Conservation (phyloP, 2,888 invertebrate genomes). For the Stenurella melanura region DNA sequence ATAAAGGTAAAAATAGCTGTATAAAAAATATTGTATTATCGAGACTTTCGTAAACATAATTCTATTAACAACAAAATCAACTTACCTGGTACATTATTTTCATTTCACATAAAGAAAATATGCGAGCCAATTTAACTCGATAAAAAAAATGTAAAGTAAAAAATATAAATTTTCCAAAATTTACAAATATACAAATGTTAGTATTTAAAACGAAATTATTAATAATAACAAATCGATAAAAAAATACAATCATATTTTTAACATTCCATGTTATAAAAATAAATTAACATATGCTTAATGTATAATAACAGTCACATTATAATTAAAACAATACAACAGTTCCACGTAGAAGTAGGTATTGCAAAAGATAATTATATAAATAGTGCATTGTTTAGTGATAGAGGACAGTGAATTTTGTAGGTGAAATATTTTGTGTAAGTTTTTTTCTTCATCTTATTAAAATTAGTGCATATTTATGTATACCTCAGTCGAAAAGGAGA, state of each 20-base stretch:
- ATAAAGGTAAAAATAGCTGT: conserved; percentile 1
- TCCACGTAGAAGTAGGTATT: conserved; percentile 1
- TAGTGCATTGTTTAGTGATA: conserved; percentile 15
- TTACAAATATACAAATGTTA: conserved; percentile 48
- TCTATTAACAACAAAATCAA: neutral
- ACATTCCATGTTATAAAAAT: conserved; percentile 53
- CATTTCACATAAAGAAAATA: conserved; percentile 3
- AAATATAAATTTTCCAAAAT: conserved; percentile 46
- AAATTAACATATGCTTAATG: conserved; percentile 49
- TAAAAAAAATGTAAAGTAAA: conserved; percentile 4
- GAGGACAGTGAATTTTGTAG: conserved; percentile 12
- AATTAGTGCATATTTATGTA: too few relatives aligned
- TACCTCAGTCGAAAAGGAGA: too few relatives aligned
- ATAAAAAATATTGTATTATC: conserved; percentile 7
- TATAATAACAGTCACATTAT: conserved; percentile 38
- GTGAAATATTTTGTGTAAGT: neutral
- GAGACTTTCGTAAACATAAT: neutral
- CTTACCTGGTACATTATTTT: neutral
- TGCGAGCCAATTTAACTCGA: neutral
- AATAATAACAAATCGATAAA: conserved; percentile 48
- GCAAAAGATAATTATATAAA: conserved; percentile 13
- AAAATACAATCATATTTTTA: conserved; percentile 49
- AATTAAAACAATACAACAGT: conserved; percentile 24
- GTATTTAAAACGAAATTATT: conserved; percentile 39
- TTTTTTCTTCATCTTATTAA: neutral